Percentiles rank a stretch among this genome's conserved stretches.
Conservation (phyloP, 2,888 invertebrate species). For the Drosophila infuscata region DNA sequence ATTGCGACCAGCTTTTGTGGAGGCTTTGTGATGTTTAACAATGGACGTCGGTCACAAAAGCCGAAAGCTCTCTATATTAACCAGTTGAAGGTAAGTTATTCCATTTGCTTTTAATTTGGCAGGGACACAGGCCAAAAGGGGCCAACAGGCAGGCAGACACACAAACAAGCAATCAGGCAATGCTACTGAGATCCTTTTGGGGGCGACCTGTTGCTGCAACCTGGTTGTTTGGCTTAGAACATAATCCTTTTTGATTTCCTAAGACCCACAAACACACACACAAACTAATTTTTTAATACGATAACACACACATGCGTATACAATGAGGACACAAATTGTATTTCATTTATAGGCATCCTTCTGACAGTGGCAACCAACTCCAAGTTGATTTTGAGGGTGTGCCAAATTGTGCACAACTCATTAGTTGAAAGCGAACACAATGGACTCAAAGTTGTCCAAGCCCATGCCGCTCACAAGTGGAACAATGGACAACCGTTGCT, state of each 20-base stretch:
- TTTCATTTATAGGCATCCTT: slow-evolving; percentile 24
- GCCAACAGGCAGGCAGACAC: background rate
- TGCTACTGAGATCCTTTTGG: slow-evolving; percentile 33
- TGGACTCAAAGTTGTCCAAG: slow-evolving; percentile 14
- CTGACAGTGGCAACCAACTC: slow-evolving; percentile 1
- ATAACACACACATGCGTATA: slow-evolving; percentile 15
- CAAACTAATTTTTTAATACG: slow-evolving; percentile 73
- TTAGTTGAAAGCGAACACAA: slow-evolving; percentile 63
- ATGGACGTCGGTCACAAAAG: slow-evolving; percentile 58
- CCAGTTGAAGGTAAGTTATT: slow-evolving; percentile 62
- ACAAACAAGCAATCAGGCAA: slow-evolving; percentile 34
- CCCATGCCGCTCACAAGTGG: slow-evolving; percentile 15
- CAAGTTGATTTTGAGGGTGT: slow-evolving; percentile 14
- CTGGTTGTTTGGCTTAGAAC: slow-evolving; percentile 22
- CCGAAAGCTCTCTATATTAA: slow-evolving; percentile 54
- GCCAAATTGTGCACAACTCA: slow-evolving; percentile 61
- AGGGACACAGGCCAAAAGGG: slow-evolving; percentile 2
- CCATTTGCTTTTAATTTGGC: slow-evolving; percentile 75
- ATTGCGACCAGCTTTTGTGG: slow-evolving; percentile 11
- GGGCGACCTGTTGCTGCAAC: slow-evolving; percentile 68
- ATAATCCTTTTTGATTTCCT: slow-evolving; percentile 73
- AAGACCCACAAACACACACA: slow-evolving; percentile 41
- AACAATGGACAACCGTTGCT: slow-evolving; percentile 47
- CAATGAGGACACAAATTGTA: slow-evolving; percentile 37
- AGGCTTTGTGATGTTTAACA: slow-evolving; percentile 53